Conservation (phyloP, 2,888 invertebrate genomes). For the Stenurella melanura region DNA sequence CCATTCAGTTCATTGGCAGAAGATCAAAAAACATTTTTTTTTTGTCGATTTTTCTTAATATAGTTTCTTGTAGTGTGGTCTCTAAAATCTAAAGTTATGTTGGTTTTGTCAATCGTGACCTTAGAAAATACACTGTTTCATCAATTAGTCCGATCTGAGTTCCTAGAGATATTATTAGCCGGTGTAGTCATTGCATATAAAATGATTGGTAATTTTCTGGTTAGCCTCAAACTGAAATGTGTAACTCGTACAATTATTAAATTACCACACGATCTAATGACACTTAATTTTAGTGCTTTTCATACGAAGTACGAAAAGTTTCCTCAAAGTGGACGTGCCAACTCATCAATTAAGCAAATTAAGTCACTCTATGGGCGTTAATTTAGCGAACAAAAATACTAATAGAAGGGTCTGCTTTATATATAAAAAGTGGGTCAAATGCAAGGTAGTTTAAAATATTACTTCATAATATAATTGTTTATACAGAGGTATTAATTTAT, state of each 20-base stretch:
- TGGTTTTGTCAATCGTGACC: too few relatives aligned
- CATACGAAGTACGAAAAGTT: constrained; percentile 1
- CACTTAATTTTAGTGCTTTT: neutral
- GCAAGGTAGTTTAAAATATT: too few relatives aligned
- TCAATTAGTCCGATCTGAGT: neutral
- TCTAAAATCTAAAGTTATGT: too few relatives aligned
- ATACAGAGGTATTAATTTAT: too few relatives aligned
- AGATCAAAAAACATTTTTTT: too few relatives aligned
- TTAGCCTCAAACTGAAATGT: constrained; percentile 17
- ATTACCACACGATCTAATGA: constrained; percentile 13
- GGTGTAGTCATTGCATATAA: neutral
- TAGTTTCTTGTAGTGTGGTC: too few relatives aligned
- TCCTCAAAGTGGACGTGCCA: constrained; percentile 14
- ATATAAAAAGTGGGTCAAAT: too few relatives aligned
- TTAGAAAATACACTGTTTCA: too few relatives aligned
- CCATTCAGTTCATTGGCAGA: too few relatives aligned
- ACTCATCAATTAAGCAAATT: constrained; percentile 29
- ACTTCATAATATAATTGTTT: too few relatives aligned
- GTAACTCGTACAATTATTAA: constrained; percentile 13
- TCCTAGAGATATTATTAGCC: neutral
- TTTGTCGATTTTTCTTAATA: too few relatives aligned
- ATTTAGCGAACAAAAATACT: neutral
- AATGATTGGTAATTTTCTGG: neutral
- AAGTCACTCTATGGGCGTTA: constrained; percentile 22
- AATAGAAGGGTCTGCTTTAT: neutral